Conservation (phyloP, 2,113 vertebrate genomes). For the Anhinga anhinga region DNA sequence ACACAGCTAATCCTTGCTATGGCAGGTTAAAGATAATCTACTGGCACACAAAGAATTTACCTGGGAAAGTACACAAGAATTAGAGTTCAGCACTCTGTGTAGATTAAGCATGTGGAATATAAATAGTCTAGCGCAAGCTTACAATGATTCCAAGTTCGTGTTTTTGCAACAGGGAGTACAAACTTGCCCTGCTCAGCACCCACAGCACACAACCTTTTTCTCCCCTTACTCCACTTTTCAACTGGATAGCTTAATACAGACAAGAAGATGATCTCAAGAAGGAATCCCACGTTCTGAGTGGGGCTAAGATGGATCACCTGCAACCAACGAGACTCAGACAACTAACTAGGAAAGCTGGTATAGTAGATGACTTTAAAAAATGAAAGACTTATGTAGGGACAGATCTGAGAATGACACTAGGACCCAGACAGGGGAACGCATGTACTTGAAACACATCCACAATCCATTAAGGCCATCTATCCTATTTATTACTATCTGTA, state of each 20-base stretch:
- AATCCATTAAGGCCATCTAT: neutral
- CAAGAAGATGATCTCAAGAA: neutral
- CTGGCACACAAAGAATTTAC: neutral
- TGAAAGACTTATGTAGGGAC: neutral
- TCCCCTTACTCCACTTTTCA: neutral
- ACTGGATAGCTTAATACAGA: neutral
- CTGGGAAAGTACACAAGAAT: neutral
- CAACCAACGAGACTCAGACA: neutral
- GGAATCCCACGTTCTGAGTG: neutral
- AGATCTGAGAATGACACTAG: neutral
- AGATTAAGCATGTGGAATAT: neutral
- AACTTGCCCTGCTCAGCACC: neutral
- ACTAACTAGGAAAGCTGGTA: neutral
- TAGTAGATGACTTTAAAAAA: neutral
- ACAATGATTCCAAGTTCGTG: neutral
- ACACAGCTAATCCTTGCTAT: neutral
- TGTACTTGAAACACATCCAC: neutral
- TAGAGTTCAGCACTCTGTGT: neutral
- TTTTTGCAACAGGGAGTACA: neutral
- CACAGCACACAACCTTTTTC: neutral
- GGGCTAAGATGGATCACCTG: neutral
- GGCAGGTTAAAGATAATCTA: neutral
- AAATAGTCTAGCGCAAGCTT: neutral
- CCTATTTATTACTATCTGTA: neutral
- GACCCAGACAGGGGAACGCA: neutral